These are phyloP conservation scores for Esox lucius DNA, from an alignment of 2,797 vertebrate species.

Conservation along the genomic window DNA sequence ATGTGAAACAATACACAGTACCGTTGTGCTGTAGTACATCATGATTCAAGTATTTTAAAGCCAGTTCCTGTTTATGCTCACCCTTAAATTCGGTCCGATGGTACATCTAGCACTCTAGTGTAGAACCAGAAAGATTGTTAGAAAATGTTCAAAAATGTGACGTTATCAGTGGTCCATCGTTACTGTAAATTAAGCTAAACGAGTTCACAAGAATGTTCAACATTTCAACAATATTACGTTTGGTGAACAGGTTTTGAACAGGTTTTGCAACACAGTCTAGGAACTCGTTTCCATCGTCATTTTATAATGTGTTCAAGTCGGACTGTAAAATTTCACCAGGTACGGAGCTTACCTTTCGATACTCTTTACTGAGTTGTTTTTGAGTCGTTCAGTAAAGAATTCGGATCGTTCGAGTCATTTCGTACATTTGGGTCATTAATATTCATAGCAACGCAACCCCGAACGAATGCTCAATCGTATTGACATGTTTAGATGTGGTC, in stretches of 20 bases:
- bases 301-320: neutral
- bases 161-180: neutral
- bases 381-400: no score
- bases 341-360: no score
- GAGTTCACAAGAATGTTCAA: neutral
- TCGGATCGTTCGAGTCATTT: no score
- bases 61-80: neutral
- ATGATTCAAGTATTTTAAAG: conserved; percentile 4
- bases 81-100: neutral
- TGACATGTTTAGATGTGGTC: no score
- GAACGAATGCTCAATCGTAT: no score
- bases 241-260: neutral
- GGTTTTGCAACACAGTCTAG: neutral
- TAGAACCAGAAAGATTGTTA: neutral
- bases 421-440: no score
- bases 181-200: neutral
- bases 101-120: neutral
- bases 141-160: neutral
- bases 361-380: no score
- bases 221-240: neutral
- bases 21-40: neutral
- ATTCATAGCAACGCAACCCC: no score
- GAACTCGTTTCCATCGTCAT: neutral
- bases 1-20: neutral
- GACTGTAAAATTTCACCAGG: neutral